Conservation (phyloP, 2,797 vertebrate genomes). For the Malurus splendens region DNA sequence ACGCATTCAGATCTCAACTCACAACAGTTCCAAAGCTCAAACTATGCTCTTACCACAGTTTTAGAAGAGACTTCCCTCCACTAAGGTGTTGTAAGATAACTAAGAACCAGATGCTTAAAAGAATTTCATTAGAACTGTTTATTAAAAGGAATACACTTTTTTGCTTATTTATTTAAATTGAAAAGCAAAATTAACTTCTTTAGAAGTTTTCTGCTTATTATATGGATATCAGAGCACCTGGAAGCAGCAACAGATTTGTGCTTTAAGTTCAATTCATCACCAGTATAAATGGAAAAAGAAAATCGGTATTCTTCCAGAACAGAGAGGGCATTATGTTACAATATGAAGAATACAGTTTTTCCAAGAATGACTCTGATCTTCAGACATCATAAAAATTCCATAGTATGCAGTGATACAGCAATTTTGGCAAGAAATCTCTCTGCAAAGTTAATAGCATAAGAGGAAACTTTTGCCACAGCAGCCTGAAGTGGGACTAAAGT, state of each 20-base stretch:
- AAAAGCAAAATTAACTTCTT: background rate
- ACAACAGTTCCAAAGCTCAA: background rate
- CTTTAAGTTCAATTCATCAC: background rate
- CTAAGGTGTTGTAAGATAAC: background rate
- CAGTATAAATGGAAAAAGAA: background rate
- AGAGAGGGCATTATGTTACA: background rate
- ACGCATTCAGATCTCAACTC: background rate
- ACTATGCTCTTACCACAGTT: background rate
- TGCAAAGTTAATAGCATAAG: background rate
- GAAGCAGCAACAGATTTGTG: background rate
- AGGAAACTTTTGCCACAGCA: background rate
- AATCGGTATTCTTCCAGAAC: background rate
- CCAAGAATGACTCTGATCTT: background rate
- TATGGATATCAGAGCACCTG: background rate
- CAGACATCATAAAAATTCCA: background rate
- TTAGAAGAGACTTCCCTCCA: background rate
- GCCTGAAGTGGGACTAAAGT: background rate
- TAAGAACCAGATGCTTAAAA: background rate
- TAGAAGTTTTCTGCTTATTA: background rate
- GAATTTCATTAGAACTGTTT: background rate
- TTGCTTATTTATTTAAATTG: background rate
- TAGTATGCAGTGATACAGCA: rapidly evolving
- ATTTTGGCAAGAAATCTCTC: background rate
- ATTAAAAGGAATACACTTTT: background rate
- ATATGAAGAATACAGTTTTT: background rate